phyloP scores from a whole-genome alignment of 2,888 invertebrate genomes.

The Epinotia bilunana region DNA sequence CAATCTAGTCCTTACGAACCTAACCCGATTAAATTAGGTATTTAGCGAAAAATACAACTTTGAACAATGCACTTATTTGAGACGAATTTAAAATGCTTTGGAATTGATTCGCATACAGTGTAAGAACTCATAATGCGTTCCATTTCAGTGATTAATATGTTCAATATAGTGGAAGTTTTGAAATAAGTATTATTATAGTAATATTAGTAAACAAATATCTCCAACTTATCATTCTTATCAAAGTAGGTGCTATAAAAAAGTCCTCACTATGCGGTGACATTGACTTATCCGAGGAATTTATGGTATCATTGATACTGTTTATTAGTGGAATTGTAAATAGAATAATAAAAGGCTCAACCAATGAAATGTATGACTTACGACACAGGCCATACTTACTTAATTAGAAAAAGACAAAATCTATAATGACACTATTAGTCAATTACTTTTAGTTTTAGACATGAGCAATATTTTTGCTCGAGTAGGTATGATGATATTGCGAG shows the following conservation, averaged over 20 bases:
- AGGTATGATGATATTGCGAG: neutral
- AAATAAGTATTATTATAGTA: neutral
- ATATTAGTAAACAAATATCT: neutral
- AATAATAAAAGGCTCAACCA: neutral
- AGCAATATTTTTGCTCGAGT: neutral
- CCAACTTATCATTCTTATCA: conserved; percentile 3
- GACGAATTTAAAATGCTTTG: conserved; percentile 10
- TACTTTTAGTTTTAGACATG: conserved; percentile 26
- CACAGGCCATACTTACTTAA: conserved; percentile 5
- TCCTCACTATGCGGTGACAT: neutral
- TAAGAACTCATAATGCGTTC: too few species aligned
- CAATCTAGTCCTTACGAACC: too few species aligned
- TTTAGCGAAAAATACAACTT: too few species aligned
- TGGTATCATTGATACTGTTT: conserved; percentile 6
- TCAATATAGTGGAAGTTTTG: neutral
- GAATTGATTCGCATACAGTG: conserved; percentile 3
- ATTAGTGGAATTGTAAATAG: conserved; percentile 18
- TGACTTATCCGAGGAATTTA: conserved; percentile 28
- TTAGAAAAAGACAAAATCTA: neutral
- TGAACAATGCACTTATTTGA: neutral
- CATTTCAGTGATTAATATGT: too few species aligned
- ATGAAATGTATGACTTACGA: conserved; percentile 2
- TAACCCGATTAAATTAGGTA: too few species aligned
- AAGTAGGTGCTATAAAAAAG: neutral
- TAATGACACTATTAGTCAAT: too few species aligned